Conservation (phyloP, 2,113 vertebrate species). For the Phylloscopus trochiloides region DNA sequence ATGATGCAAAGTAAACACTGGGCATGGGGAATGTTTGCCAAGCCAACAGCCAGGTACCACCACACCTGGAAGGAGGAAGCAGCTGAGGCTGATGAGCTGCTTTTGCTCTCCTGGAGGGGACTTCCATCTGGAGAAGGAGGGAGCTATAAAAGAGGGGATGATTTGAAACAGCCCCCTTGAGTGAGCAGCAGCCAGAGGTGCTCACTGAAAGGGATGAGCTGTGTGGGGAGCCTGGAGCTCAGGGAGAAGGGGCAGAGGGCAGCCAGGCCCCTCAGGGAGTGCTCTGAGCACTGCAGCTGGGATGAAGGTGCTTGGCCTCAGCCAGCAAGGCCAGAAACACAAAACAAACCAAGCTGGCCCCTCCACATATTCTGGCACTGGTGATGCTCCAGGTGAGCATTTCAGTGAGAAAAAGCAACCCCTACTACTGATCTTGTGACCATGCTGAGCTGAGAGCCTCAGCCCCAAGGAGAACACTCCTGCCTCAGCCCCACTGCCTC, state of each 20-base stretch:
- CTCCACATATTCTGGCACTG: background rate
- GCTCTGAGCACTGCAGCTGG: background rate
- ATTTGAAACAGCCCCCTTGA: background rate
- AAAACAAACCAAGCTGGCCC: background rate
- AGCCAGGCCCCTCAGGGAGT: too few relatives aligned
- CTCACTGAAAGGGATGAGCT: background rate
- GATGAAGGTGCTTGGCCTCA: background rate
- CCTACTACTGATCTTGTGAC: background rate
- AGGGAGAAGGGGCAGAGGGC: background rate
- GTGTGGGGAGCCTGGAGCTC: too few relatives aligned
- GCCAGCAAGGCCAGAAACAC: background rate
- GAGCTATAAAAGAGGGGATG: background rate
- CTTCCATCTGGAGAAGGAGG: background rate
- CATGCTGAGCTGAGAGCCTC: background rate
- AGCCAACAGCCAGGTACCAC: background rate
- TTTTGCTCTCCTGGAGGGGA: background rate
- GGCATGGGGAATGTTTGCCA: background rate
- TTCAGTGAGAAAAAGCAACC: background rate
- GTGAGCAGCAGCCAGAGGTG: background rate
- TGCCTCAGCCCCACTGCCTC: background rate
- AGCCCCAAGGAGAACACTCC: background rate
- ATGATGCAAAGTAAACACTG: background rate
- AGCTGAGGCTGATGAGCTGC: background rate
- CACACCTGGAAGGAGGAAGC: background rate
- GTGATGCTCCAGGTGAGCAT: background rate